These are phyloP conservation scores for Apostichopus californicus DNA, from an alignment of 35 echinoderm and acorn worm genomes.

Conservation along the genomic window DNA sequence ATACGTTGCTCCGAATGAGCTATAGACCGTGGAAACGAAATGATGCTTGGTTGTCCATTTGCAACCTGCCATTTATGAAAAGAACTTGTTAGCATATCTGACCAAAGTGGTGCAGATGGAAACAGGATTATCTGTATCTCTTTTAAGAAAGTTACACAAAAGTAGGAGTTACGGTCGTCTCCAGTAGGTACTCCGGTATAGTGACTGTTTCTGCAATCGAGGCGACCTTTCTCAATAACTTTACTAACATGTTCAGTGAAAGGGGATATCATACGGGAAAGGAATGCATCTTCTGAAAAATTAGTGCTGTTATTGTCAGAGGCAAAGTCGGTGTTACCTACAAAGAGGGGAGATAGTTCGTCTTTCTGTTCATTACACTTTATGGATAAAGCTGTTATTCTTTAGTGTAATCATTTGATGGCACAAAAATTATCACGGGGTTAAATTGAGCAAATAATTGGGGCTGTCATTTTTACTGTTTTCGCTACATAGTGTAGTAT, in stretches of 20 bases:
- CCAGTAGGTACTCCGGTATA: not conserved
- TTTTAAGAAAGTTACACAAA: not conserved
- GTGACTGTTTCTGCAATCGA: not conserved
- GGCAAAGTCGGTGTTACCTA: too few species aligned
- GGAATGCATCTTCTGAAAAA: too few species aligned
- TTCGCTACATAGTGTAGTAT: too few species aligned
- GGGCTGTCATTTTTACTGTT: too few species aligned
- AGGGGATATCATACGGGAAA: not conserved
- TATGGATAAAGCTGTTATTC: too few species aligned
- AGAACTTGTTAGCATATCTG: not conserved
- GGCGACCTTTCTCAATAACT: not conserved
- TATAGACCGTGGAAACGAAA: not conserved
- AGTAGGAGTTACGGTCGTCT: not conserved
- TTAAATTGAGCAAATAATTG: too few species aligned
- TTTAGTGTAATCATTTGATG: too few species aligned
- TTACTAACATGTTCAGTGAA: not conserved
- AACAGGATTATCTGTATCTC: not conserved
- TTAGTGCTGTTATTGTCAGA: too few species aligned
- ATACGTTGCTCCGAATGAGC: not conserved
- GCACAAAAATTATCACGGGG: too few species aligned
- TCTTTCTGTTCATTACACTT: too few species aligned
- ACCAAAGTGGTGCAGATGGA: not conserved
- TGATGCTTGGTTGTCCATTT: too few species aligned
- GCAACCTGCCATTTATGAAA: not conserved
- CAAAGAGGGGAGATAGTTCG: too few species aligned